A percentile compares a stretch with the other conserved stretches of the same genome.
Conservation (phyloP, 92 coral and sea anemone genomes). For the Porites rus region DNA sequence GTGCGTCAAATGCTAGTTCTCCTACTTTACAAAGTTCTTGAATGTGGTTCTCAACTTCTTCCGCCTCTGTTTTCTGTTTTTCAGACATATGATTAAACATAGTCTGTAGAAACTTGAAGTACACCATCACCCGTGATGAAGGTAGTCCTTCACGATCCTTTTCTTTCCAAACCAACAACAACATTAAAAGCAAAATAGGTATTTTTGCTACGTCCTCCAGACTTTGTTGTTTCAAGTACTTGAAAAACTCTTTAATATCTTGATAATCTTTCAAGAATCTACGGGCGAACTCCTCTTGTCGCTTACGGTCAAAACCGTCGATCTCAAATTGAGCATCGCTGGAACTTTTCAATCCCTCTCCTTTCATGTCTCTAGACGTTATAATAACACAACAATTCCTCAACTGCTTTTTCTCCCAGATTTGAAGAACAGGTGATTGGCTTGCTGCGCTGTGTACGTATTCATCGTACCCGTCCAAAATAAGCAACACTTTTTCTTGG, state of each 20-base stretch:
- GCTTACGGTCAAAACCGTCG: not conserved
- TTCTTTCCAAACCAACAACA: not conserved
- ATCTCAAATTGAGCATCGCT: not conserved
- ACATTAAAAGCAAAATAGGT: constrained; percentile 10
- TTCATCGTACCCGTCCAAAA: constrained; percentile 26
- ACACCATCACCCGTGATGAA: constrained; percentile 5
- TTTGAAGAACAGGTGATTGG: not conserved
- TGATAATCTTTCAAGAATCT: not conserved
- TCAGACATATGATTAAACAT: not conserved
- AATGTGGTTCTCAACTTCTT: not conserved
- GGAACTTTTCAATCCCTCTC: not conserved
- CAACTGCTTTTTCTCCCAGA: not conserved
- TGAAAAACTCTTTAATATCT: not conserved
- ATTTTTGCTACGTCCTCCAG: not conserved
- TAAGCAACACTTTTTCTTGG: constrained; percentile 1
- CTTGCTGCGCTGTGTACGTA: not conserved
- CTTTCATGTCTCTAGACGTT: not conserved
- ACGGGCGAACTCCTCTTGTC: not conserved
- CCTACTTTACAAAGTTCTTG: not conserved
- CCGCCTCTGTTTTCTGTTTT: not conserved
- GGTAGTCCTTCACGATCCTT: not conserved
- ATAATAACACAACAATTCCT: constrained; percentile 1
- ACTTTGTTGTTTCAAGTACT: not conserved
- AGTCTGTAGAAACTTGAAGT: not conserved
- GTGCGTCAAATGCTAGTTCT: constrained; percentile 3